Evolutionary conservation across 2,888 invertebrate genomes (phyloP).

Genomic region (Metopia argyrocephala): DNA sequence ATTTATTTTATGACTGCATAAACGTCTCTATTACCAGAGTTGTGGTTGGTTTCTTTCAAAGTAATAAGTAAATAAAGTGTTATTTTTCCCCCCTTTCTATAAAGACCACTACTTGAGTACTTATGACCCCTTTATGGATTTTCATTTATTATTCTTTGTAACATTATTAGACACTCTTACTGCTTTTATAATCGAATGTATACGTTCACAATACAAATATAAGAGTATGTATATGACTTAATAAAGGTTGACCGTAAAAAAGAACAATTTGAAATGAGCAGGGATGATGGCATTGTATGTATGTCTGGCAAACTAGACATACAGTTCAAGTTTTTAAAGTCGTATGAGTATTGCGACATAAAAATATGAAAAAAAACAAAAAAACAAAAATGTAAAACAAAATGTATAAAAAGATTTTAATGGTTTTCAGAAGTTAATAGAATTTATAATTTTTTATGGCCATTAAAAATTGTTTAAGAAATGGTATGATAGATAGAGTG

Average conservation of each 20-base stretch:
- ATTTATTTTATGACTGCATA: too few species aligned
- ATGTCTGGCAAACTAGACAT: background rate
- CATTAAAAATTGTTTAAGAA: background rate
- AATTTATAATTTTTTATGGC: constrained; percentile 53
- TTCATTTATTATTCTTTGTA: constrained; percentile 24
- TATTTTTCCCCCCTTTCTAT: background rate
- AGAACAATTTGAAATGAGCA: background rate
- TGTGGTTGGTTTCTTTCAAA: too few species aligned
- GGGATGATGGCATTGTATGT: background rate
- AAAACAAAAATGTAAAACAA: background rate
- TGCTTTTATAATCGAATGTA: constrained; percentile 2
- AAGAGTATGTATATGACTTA: constrained; percentile 45
- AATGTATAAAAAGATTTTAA: constrained; percentile 18
- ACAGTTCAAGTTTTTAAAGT: background rate
- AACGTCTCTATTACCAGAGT: too few species aligned
- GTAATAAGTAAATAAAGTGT: constrained; percentile 36
- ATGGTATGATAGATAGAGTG: constrained; percentile 6
- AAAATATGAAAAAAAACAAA: background rate
- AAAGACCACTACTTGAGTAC: background rate
- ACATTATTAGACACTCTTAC: constrained; percentile 14
- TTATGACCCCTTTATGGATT: background rate
- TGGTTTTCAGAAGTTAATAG: constrained; percentile 55
- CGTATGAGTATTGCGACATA: background rate
- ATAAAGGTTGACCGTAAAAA: constrained; percentile 46
- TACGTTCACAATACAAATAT: background rate